Evolutionary conservation across 2,113 vertebrate genomes (phyloP).

Genomic region (Tupaia chinensis): DNA sequence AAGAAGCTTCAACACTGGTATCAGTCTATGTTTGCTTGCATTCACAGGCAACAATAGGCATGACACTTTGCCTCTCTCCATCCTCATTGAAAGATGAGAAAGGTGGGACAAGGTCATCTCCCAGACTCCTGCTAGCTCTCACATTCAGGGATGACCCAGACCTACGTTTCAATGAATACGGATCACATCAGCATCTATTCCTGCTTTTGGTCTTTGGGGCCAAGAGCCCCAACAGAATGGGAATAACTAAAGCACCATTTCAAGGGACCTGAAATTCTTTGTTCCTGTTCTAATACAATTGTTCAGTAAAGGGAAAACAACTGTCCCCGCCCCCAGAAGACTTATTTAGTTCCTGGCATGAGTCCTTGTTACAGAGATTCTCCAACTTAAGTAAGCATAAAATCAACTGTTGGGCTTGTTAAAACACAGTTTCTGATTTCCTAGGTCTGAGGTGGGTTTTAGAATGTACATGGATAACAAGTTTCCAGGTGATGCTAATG

Average conservation of each 20-base stretch:
- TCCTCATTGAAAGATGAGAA: background rate
- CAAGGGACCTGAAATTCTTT: constrained; percentile 31
- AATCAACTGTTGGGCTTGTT: background rate
- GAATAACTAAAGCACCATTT: constrained; percentile 26
- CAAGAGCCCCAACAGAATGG: background rate
- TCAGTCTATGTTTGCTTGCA: background rate
- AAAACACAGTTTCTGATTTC: constrained; percentile 9
- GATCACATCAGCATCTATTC: constrained; percentile 39
- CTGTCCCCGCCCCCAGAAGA: background rate
- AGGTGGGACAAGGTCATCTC: background rate
- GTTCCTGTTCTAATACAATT: constrained; percentile 41
- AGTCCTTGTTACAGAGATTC: constrained; percentile 37
- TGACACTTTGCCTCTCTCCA: background rate
- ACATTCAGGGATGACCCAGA: background rate
- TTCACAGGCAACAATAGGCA: background rate
- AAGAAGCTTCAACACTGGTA: background rate
- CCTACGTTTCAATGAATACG: background rate
- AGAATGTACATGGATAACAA: constrained; percentile 33
- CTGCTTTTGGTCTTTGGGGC: background rate
- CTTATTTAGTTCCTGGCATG: background rate
- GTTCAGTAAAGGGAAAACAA: background rate
- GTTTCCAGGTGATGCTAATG: background rate
- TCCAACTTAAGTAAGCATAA: background rate
- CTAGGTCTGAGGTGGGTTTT: background rate
- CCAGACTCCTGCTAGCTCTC: background rate